Conservation (phyloP, 2,113 vertebrate genomes). For the Amphiprion ocellaris region DNA sequence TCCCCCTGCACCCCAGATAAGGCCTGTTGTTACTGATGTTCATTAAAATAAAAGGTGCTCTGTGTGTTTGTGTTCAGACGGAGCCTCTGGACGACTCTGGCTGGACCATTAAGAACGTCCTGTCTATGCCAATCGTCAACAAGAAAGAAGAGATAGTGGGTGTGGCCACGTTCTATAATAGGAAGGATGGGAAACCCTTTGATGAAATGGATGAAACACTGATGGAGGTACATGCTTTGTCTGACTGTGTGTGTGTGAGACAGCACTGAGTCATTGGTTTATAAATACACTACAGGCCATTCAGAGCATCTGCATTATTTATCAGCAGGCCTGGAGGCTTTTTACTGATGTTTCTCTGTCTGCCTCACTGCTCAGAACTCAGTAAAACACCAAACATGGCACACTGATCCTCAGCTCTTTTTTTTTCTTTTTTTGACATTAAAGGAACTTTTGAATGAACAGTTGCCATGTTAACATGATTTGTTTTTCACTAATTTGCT, state of each 20-base stretch:
- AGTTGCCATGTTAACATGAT: not conserved
- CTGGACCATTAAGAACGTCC: conserved; percentile 94
- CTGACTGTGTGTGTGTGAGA: conserved; percentile 49
- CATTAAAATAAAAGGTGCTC: too few relatives aligned
- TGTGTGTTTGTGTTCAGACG: conserved; percentile 78
- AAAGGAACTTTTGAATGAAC: not conserved
- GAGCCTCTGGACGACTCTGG: conserved; percentile 93
- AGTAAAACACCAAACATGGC: conserved; percentile 15
- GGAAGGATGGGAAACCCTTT: conserved; percentile 98
- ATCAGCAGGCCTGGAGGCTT: conserved; percentile 60
- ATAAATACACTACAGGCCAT: conserved; percentile 73
- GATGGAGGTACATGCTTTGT: conserved; percentile 90
- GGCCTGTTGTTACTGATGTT: not conserved
- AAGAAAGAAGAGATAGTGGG: conserved; percentile 98
- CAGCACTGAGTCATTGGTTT: conserved; percentile 67
- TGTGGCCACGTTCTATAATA: conserved; percentile 97
- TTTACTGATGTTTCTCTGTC: conserved; percentile 40
- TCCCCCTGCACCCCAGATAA: too few relatives aligned
- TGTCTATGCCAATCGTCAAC: conserved; percentile 97
- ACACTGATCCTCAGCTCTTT: not conserved
- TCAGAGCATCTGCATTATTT: conserved; percentile 77
- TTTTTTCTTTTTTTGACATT: not conserved
- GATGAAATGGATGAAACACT: conserved; percentile 97
- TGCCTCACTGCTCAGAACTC: not conserved
- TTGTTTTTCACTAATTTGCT: not conserved